Evolutionary conservation across 2,797 vertebrate genomes (phyloP).

Genomic region (Spinibarbus caldwelli): DNA sequence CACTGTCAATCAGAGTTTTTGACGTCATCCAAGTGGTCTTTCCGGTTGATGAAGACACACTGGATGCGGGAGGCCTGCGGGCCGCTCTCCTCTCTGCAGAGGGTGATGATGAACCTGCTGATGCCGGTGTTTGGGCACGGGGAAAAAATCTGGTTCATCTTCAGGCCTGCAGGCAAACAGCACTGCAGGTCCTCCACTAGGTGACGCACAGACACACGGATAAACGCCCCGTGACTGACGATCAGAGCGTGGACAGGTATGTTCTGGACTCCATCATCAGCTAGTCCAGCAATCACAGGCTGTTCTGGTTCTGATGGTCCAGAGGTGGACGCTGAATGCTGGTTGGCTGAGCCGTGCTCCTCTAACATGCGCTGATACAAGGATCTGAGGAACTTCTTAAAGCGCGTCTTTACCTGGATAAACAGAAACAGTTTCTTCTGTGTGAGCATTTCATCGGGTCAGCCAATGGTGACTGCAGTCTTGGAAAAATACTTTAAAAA

Average conservation of each 20-base stretch:
- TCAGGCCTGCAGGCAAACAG: conserved; percentile 77
- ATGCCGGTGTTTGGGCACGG: conserved; percentile 93
- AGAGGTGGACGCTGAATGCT: conserved; percentile 14
- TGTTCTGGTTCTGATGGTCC: conserved; percentile 40
- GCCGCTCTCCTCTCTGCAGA: conserved; percentile 64
- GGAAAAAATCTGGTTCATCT: conserved; percentile 80
- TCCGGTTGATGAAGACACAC: conserved; percentile 90
- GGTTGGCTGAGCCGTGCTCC: conserved; percentile 63
- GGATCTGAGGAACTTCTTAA: conserved; percentile 86
- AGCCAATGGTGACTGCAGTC: not conserved
- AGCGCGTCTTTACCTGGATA: conserved; percentile 86
- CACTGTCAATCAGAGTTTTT: conserved; percentile 34
- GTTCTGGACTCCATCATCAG: conserved; percentile 50
- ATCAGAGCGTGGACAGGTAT: conserved; percentile 80
- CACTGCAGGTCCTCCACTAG: conserved; percentile 86
- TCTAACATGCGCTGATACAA: conserved; percentile 81
- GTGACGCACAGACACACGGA: conserved; percentile 85
- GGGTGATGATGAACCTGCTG: conserved; percentile 84
- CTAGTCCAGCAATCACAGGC: conserved; percentile 33
- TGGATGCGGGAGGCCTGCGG: conserved; percentile 71
- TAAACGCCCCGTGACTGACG: conserved; percentile 94
- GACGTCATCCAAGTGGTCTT: conserved; percentile 80
- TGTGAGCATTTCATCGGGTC: not conserved
- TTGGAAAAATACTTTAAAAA: not conserved
- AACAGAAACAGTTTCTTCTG: conserved; percentile 17